These are phyloP conservation scores for Poecilia gillii DNA, from an alignment of 2,797 vertebrate genomes.

Conservation along the genomic window DNA sequence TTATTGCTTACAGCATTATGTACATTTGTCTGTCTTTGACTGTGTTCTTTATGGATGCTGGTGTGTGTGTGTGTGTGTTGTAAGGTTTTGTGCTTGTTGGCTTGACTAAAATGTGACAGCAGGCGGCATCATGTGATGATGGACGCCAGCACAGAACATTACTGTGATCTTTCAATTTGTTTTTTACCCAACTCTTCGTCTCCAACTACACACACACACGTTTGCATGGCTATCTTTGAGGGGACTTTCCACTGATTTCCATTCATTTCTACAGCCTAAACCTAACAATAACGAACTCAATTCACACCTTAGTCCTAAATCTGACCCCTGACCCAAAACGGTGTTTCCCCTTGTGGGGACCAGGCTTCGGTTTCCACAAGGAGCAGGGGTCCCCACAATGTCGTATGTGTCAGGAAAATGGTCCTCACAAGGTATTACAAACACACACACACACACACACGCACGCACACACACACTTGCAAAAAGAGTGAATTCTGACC, in stretches of 20 bases:
- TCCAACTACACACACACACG: background rate
- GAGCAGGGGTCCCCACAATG: too few species aligned
- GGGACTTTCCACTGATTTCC: too few species aligned
- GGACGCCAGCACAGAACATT: slow-evolving; percentile 51
- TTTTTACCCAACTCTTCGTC: background rate
- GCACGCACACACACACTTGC: slow-evolving; percentile 34
- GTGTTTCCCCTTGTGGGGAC: too few species aligned
- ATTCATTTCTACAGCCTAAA: too few species aligned
- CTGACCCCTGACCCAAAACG: too few species aligned
- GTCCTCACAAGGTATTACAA: too few species aligned
- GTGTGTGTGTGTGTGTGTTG: background rate
- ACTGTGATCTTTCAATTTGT: slow-evolving; percentile 53
- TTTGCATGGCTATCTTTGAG: too few species aligned
- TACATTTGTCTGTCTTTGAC: slow-evolving; percentile 12
- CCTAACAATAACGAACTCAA: too few species aligned
- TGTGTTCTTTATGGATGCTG: slow-evolving; percentile 5
- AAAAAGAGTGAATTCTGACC: slow-evolving; percentile 58
- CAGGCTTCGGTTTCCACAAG: too few species aligned
- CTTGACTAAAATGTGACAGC: slow-evolving; percentile 60
- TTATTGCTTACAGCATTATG: background rate
- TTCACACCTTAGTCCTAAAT: too few species aligned
- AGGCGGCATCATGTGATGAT: slow-evolving; percentile 70
- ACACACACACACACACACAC: too few species aligned
- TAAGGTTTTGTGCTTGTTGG: slow-evolving; percentile 12
- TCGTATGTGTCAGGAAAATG: too few species aligned